Base-by-base conservation (phyloP, 1,140 invertebrate species). In the Zeugodacus cucurbitae region DNA sequence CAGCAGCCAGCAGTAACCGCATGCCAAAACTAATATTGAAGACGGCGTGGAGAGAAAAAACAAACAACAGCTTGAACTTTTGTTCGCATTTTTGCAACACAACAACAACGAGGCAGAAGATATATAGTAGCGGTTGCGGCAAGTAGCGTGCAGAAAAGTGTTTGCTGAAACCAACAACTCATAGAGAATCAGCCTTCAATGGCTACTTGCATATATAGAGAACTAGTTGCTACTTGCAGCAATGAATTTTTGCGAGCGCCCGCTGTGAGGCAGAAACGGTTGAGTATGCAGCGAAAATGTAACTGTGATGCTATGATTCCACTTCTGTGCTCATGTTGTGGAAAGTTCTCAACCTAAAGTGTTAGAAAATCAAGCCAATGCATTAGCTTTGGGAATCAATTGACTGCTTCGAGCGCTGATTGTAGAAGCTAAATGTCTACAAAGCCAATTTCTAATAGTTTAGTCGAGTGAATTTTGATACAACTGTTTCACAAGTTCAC, bases 61-160 rank as follows among this genome's bases (percentile, higher is more conserved):
- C 32, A 74, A 54, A 86, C 22, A 86, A 5, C 48, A 59, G 57
- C 58, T 86, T 89, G 88, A 89, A 89, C 88, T 89, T 89, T 89
- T 89, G 88, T 89, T 89, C 88, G 88, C 88, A 89, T 89, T 89
- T 89, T 89, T 89, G 58, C 70, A 26, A 70, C 20, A 32, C 62
- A 70, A 17, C 54, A 54, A 70, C 87, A 70, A 87, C 20, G 5
- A 70, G 29, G 8, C 37, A 41, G 74, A 44, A 10, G 22, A 20
- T n/a, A 59, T 22, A 37, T 57, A 32, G 5, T 20, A 22, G 41
- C 20, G 58, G 14, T 26, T 10, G 85, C 20, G 3, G 32, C 57
- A 62, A 34, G 29, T 32, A 1, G 10, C 14, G 26, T 34, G 34
- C 34, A 87, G 10, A 78, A 34, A 70, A n/a, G 57, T 22, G 26